Conservation (phyloP, 2,113 vertebrate species). For the Thomomys bottae region DNA sequence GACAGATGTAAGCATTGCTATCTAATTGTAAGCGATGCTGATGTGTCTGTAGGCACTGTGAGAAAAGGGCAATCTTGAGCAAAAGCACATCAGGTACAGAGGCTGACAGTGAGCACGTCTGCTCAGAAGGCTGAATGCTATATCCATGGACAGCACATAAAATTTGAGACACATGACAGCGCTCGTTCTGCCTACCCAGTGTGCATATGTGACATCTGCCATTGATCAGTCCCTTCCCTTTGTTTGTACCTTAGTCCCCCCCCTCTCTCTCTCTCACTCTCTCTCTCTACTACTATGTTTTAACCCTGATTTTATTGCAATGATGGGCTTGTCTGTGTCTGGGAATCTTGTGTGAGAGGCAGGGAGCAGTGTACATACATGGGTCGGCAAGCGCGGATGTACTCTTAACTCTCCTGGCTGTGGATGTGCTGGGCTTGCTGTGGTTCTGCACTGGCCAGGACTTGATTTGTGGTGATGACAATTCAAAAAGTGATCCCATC, state of each 20-base stretch:
- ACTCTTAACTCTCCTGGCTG: not conserved
- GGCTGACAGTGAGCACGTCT: not conserved
- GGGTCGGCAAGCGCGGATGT: not conserved
- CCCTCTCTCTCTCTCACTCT: too few species aligned
- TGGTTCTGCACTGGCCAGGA: not conserved
- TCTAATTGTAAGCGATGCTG: not conserved
- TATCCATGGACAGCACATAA: accelerated
- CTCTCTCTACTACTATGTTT: not conserved
- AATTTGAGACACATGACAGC: not conserved
- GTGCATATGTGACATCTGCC: not conserved
- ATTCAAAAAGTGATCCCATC: not conserved
- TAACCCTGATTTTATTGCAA: not conserved
- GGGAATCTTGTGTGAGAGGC: not conserved
- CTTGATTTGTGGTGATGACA: not conserved
- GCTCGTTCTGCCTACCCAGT: accelerated
- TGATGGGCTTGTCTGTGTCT: not conserved
- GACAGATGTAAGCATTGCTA: accelerated
- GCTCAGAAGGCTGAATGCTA: not conserved
- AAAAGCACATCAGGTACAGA: not conserved
- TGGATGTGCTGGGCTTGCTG: not conserved
- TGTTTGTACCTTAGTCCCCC: not conserved
- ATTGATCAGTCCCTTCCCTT: not conserved
- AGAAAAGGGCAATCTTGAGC: not conserved
- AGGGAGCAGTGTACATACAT: accelerated
- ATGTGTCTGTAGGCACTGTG: not conserved